Evolutionary conservation across 2,113 vertebrate genomes (phyloP), one percentile per base, ranked within the genome.

Genomic region (Solenodon paradoxus): DNA sequence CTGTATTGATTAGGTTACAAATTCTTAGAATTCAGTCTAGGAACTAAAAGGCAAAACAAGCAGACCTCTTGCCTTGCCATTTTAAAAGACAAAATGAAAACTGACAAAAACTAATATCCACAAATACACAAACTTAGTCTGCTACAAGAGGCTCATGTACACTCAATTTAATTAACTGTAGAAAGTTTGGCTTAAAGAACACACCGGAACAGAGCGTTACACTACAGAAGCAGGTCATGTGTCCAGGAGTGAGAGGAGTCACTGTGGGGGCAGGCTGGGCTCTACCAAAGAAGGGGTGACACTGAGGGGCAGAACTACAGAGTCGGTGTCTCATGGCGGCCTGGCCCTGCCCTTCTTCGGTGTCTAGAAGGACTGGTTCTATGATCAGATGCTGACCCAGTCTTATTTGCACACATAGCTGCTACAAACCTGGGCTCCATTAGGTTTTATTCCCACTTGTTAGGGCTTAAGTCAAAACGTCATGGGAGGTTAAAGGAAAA

Each of bases 21-120:
- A 59, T 75, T 66, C 42, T 90, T 22, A 66, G 72, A 69, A 66
- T 69, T n/a, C 20, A 63, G 2, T 7, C 38, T 45, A 86, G 47
- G 47, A 49, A 75, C 16, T 19, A 10, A 66, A 30, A 90, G 38
- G 16, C 66, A 47, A 66, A 83, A 88, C 38, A 66, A 87, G 71
- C 4, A 89, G 71, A 42, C 0, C 22, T 59, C 26, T 57, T 79
- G 47, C 32, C 35, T 89, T 66, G 19, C 30, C 26, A 64, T 32
- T 88, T 80, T 61, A 55, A 91, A 85, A 88, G n/a, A 16, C n/a
- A 82, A 94, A 69, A 85, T 66, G 47, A 88, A 89, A 61, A 68
- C 12, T 32, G 42, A 53, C 19, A 75, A 49, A 69, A 68, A 49
- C 42, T 71, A 82, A 24, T 49, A 72, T 12, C 63, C 77, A 59